Base-by-base conservation (phyloP, 2,888 invertebrate genomes). In the Lycocerus yunnanus region DNA sequence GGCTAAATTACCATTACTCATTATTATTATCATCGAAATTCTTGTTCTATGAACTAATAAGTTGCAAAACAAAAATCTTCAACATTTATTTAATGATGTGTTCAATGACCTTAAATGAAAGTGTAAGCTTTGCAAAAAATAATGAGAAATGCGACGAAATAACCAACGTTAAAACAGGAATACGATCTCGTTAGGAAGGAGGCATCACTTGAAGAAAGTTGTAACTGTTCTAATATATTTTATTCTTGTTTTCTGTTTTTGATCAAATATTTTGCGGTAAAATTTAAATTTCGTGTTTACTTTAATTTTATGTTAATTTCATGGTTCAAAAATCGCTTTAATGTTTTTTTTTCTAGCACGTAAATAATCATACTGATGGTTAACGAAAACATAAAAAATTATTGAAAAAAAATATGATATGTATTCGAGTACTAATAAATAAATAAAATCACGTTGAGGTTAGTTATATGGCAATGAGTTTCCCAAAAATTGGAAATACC, bases 31-130 rank as follows among this genome's bases (percentile, higher is more conserved):
- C n/a, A n/a, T 13, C n/a, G n/a, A n/a, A 43, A 6, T 43, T 43
- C n/a, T 43, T 43, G n/a, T 43, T 43, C 6, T n/a, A 43, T n/a
- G 1, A 66, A 58, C 20, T 16, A 21, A 15, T 24, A 58, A 16
- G 21, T 60, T 68, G 18, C 14, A 58, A 58, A 65, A 15, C 27
- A 15, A 71, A 59, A 60, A 68, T n/a, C n/a, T 60, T 15, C 43
- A 43, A 43, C n/a, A 43, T 43, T 43, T 43, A 43, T 43, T 43
- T 43, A 66, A 66, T 69, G 27, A 27, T 43, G 65, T 69, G 73
- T 69, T 69, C 69, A 73, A 69, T 58, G 73, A 73, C 73, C 73
- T 73, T 69, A 65, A 69, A 73, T 59, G 73, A 73, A 73, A 73
- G 69, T 73, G 73, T 69, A 69, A 69, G 68, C 65, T 65, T 72